Conservation (phyloP, 2,797 vertebrate genomes). For the Nothura maculosa region DNA sequence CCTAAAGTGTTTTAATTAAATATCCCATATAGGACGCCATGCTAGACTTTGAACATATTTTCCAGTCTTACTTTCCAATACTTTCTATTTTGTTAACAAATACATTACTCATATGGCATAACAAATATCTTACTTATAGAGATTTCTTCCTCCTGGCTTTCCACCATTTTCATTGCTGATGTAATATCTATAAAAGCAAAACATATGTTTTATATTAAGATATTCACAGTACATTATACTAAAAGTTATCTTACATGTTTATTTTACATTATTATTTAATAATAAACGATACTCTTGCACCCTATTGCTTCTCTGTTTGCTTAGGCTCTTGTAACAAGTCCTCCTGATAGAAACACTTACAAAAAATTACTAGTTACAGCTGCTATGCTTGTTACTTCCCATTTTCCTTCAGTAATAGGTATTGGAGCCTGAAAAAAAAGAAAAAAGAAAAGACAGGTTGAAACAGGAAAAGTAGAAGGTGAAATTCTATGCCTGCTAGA, state of each 20-base stretch:
- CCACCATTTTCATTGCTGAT: conserved; percentile 90
- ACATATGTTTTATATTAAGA: conserved; percentile 20
- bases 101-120: background rate
- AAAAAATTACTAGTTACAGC: conserved; percentile 88
- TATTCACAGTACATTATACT: background rate
- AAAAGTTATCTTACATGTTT: background rate
- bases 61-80: background rate
- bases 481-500: background rate
- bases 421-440: conserved; percentile 60
- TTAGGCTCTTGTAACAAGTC: background rate
- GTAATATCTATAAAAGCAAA: conserved; percentile 89
- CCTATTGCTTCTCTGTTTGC: background rate
- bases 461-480: background rate
- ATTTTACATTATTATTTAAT: background rate
- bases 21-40: background rate
- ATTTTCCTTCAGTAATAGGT: conserved; percentile 89
- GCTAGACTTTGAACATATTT: background rate
- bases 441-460: background rate
- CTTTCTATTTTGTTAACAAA: background rate
- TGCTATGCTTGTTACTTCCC: conserved; percentile 94
- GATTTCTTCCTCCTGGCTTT: conserved; percentile 89
- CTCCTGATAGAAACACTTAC: conserved; percentile 80
- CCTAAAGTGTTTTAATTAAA: background rate
- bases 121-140: conserved; percentile 90
- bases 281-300: background rate